Percentiles rank a stretch among this genome's conserved stretches.
These are phyloP conservation scores for Mythimna vitellina DNA, from an alignment of 2,888 invertebrate genomes.

Conservation along the genomic window DNA sequence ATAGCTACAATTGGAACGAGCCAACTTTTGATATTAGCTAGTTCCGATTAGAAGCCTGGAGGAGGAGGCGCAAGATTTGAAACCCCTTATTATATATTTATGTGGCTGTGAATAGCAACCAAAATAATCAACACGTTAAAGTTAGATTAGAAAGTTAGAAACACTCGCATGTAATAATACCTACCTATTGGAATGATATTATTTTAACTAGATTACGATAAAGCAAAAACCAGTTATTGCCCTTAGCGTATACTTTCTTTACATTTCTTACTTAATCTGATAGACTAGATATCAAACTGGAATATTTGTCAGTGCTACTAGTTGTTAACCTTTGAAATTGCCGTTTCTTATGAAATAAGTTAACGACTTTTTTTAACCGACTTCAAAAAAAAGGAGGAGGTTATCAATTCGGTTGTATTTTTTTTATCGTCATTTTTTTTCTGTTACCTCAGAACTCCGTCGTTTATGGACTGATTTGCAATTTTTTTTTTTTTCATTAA, in stretches of 20 bases:
- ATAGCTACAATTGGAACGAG: slow-evolving; percentile 8
- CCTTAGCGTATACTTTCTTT: background rate
- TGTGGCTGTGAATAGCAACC: background rate
- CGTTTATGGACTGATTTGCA: no score
- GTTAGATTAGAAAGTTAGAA: slow-evolving; percentile 9
- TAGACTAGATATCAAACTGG: background rate
- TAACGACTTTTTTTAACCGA: no score
- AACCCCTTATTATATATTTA: slow-evolving; percentile 19
- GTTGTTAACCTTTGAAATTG: no score
- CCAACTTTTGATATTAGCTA: slow-evolving; percentile 5
- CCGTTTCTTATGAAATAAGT: no score
- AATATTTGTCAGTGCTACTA: background rate
- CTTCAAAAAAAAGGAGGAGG: no score
- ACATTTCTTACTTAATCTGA: background rate
- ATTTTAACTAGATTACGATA: background rate
- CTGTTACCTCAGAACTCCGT: no score
- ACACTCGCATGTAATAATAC: background rate
- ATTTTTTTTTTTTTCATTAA: no score
- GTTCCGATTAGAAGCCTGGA: slow-evolving; percentile 13
- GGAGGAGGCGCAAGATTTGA: slow-evolving; percentile 10
- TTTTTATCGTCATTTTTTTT: no score
- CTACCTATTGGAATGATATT: background rate
- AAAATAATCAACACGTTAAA: slow-evolving; percentile 15
- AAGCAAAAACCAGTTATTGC: no score
- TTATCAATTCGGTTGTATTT: no score